Evolutionary conservation across 2,113 vertebrate species (phyloP), one percentile per base, ranked within the genome.

Genomic region (Ciconia maguari): DNA sequence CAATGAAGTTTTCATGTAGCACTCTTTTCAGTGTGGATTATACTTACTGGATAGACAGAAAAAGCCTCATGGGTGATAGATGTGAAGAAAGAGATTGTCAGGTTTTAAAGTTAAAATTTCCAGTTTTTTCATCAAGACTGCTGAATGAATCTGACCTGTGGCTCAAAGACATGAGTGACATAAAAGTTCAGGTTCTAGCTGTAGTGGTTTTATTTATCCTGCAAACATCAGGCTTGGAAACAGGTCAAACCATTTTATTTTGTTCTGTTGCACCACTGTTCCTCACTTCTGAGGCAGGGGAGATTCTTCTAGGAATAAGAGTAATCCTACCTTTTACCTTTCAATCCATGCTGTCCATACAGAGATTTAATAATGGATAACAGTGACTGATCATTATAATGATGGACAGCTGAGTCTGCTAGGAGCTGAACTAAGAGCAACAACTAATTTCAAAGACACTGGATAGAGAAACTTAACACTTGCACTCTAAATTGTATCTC

Each of bases 331-430:
- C 6, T 89, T 88, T 83, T 61, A 77, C 36, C 13, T 78, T 93
- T 93, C 19, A 54, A 54, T 81, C 27, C 21, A 9, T 44, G 30
- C 18, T 54, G 27, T 82, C 34, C 55, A 64, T 46, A 42, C 26
- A 93, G 30, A 87, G 55, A 78, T 79, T 95, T 93, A 81, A 82
- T 82, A 91, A 75, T 20, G 69, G 65, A 26, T 78, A 93, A 70
- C 19, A 36, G 49, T 49, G 52, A 51, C 27, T 9, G 1, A 54
- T 66, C 55, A 58, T 81, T 81, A 87, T 61, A 81, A 78, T 79
- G 57, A 93, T 68, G 38, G 64, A 58, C 21, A 66, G 14, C 38
- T 62, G 46, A 69, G 32, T 58, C 72, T 91, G 19, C 20, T 58
- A 78, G 55, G 55, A 84, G 21, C 6, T 89, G 27, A 93, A 71